Evolutionary conservation across 2,113 vertebrate species (phyloP).

Genomic region (Perognathus longimembris): DNA sequence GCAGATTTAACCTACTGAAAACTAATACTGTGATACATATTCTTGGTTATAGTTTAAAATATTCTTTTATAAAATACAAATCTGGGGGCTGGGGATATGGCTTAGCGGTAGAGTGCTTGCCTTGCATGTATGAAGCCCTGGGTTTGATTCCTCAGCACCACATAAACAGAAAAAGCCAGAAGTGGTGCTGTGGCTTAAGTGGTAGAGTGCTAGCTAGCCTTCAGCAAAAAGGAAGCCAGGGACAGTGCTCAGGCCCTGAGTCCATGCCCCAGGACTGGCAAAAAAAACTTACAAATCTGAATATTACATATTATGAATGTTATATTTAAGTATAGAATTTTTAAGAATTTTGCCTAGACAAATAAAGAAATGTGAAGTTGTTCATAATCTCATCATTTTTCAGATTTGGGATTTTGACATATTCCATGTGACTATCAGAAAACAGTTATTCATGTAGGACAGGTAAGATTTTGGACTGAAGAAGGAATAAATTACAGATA

Average conservation of each 20-base stretch:
- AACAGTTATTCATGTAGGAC: background rate
- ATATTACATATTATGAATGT: background rate
- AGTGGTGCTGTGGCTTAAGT: no score
- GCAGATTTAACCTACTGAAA: slow-evolving; percentile 14
- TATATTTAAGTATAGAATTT: slow-evolving; percentile 7
- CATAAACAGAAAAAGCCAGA: no score
- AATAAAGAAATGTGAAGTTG: background rate
- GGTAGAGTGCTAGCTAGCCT: no score
- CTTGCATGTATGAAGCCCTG: no score
- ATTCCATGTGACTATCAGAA: background rate
- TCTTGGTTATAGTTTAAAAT: background rate
- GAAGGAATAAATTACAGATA: slow-evolving; percentile 22
- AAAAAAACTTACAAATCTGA: slow-evolving; percentile 14
- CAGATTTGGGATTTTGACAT: background rate
- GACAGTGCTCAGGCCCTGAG: no score
- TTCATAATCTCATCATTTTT: background rate
- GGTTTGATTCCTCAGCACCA: no score
- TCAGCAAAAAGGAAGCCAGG: no score
- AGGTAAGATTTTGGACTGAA: background rate
- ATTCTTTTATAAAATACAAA: background rate
- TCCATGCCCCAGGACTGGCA: no score
- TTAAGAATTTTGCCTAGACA: background rate
- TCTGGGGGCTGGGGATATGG: no score
- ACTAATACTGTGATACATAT: background rate
- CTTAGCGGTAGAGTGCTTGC: no score